Percentiles rank a stretch among this genome's conserved stretches.
These are phyloP conservation scores for Therioaphis trifolii DNA, from an alignment of 2,888 invertebrate species.

Conservation along the genomic window DNA sequence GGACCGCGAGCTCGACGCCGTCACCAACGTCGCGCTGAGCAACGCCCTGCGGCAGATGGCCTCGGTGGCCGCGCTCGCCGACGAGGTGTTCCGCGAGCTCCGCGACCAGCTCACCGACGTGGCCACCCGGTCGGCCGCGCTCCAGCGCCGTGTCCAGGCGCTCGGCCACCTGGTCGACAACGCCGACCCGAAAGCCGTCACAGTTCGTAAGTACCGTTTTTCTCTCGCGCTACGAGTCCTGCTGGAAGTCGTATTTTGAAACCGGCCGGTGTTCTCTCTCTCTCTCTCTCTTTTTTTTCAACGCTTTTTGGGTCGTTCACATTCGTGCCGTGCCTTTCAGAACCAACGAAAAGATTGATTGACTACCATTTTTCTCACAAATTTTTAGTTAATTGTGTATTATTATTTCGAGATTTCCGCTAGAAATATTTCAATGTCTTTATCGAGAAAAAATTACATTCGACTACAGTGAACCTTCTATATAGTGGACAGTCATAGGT, in stretches of 20 bases:
- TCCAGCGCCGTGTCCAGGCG: constrained; percentile 77
- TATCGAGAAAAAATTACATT: too few relatives aligned
- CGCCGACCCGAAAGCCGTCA: constrained; percentile 88
- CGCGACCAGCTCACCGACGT: constrained; percentile 80
- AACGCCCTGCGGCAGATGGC: constrained; percentile 87
- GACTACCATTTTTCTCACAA: too few relatives aligned
- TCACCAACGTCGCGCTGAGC: constrained; percentile 87
- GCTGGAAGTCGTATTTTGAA: too few relatives aligned
- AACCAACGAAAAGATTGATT: too few relatives aligned
- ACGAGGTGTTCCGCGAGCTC: constrained; percentile 87
- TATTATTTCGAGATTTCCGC: too few relatives aligned
- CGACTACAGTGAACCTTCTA: too few relatives aligned
- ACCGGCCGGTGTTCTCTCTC: too few relatives aligned
- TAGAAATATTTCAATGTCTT: too few relatives aligned
- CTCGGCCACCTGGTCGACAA: constrained; percentile 79
- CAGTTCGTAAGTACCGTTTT: constrained; percentile 90
- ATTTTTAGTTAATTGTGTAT: too few relatives aligned
- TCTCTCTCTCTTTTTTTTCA: background rate
- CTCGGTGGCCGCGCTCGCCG: constrained; percentile 83
- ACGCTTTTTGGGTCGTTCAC: too few relatives aligned
- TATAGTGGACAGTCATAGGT: too few relatives aligned
- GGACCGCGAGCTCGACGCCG: constrained; percentile 85
- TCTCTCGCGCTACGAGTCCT: background rate
- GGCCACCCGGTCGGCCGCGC: constrained; percentile 78
- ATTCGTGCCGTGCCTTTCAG: too few relatives aligned